Conservation (phyloP, 1,140 invertebrate genomes). For the Lasioglossum baleicum region DNA sequence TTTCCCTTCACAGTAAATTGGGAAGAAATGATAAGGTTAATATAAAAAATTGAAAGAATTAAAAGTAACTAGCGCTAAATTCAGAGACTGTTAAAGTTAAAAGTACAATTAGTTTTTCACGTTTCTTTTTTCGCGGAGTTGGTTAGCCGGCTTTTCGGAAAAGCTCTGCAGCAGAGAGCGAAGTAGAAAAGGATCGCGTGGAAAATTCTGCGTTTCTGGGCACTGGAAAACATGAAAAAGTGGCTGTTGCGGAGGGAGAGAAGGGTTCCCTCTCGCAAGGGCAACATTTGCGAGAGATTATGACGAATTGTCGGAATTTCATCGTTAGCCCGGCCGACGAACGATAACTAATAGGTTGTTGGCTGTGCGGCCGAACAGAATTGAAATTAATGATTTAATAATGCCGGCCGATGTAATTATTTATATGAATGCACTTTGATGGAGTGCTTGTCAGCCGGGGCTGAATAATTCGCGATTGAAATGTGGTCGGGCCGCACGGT, state of each 20-base stretch:
- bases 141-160: no score
- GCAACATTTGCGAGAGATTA: constrained; percentile 42
- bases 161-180: no score
- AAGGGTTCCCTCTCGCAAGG: neutral
- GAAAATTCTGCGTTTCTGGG: neutral
- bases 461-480: constrained; percentile 72
- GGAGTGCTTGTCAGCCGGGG: constrained; percentile 65
- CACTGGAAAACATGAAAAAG: neutral
- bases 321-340: constrained; percentile 46
- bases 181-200: neutral
- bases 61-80: no score
- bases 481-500: constrained; percentile 63
- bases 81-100: no score
- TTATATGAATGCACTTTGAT: constrained; percentile 73
- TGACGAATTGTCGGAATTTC: constrained; percentile 58
- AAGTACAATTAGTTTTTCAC: no score
- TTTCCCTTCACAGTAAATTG: no score
- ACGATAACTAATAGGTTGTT: constrained; percentile 66
- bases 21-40: no score
- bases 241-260: neutral
- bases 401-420: constrained; percentile 71
- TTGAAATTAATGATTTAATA: constrained; percentile 70
- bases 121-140: no score
- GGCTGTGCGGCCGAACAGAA: constrained; percentile 53
- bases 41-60: no score